These are phyloP conservation scores for Pangasius macronema DNA, from an alignment of 2,797 vertebrate genomes.

Conservation along the genomic window DNA sequence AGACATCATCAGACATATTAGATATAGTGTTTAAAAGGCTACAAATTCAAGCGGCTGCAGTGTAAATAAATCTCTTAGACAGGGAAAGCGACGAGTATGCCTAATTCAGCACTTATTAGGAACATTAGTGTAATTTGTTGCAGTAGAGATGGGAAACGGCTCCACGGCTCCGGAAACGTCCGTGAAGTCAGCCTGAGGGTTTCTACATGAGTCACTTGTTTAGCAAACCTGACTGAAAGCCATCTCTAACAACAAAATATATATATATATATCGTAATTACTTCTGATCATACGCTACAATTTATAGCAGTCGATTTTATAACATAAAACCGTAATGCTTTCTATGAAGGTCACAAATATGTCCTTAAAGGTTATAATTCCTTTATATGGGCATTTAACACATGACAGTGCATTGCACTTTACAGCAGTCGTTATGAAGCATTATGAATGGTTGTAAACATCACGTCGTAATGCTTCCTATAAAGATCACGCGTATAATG, in stretches of 20 bases:
- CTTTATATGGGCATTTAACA: too few species aligned
- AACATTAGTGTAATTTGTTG: background rate
- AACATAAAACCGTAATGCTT: too few species aligned
- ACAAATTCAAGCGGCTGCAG: background rate
- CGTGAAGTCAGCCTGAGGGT: background rate
- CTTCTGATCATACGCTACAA: too few species aligned
- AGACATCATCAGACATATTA: background rate
- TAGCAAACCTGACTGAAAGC: background rate
- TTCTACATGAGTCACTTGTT: background rate
- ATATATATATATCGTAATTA: background rate
- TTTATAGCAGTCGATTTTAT: too few species aligned
- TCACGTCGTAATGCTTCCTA: background rate
- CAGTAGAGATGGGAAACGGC: background rate
- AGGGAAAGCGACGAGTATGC: background rate
- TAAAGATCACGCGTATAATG: background rate
- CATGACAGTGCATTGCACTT: background rate
- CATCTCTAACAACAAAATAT: background rate
- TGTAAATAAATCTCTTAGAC: background rate
- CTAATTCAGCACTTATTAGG: background rate
- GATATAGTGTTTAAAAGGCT: background rate
- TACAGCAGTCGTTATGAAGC: background rate
- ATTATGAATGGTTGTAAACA: background rate
- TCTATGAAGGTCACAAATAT: too few species aligned
- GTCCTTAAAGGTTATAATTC: too few species aligned
- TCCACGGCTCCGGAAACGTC: background rate